Evolutionary conservation across 2,113 vertebrate species (phyloP).

Genomic region (Hipposideros armiger): DNA sequence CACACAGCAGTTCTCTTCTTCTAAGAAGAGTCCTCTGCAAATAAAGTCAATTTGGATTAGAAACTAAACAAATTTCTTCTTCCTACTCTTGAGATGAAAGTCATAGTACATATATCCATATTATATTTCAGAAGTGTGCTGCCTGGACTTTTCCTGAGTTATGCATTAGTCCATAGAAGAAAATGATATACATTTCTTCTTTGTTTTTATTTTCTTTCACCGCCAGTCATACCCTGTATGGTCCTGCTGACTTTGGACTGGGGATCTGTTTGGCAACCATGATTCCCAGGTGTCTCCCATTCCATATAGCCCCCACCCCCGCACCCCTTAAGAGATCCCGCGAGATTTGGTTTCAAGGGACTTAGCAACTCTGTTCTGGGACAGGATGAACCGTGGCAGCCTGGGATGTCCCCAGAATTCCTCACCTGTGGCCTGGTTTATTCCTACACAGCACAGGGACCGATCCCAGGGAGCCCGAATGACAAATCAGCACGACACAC

Average conservation of each 20-base stretch:
- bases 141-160: constrained; percentile 18
- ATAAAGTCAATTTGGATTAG: neutral
- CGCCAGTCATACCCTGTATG: too few relatives aligned
- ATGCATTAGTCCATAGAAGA: neutral
- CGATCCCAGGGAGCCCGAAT: neutral
- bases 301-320: neutral
- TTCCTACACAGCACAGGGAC: neutral
- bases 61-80: constrained; percentile 25
- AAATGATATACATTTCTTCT: constrained; percentile 38
- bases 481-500: neutral
- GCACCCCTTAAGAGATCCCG: neutral
- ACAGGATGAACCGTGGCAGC: neutral
- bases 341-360: neutral
- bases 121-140: neutral
- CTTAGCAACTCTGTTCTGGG: neutral
- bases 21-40: neutral
- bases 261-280: neutral
- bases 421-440: too few relatives aligned
- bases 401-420: neutral
- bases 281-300: neutral
- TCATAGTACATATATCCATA: neutral
- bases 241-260: neutral
- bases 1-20: neutral
- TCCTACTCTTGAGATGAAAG: constrained; percentile 2
- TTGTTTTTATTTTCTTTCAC: neutral